phyloP scores from a whole-genome alignment of 64 coral and sea anemone genomes.

The Acropora yongei region DNA sequence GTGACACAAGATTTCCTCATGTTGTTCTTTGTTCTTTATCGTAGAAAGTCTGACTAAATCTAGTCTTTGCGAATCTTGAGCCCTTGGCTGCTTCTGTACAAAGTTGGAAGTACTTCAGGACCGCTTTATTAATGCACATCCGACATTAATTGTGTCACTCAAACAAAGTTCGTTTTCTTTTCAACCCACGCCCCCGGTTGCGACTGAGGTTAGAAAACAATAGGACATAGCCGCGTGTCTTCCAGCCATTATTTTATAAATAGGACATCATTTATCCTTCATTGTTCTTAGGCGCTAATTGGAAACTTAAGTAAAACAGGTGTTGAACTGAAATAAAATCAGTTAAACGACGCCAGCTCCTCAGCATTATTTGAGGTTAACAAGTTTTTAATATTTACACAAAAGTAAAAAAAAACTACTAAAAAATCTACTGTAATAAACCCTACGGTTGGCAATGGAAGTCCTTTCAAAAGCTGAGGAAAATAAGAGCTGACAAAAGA shows the following conservation, averaged over 20 bases:
- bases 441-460: no score
- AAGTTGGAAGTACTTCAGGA: no score
- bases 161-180: neutral
- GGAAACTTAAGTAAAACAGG: neutral
- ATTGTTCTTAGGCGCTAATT: constrained; percentile 28
- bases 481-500: neutral
- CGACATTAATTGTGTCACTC: neutral
- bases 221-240: constrained; percentile 1
- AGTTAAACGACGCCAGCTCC: neutral
- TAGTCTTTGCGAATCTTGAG: neutral
- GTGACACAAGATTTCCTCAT: neutral
- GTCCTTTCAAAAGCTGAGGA: neutral
- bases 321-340: neutral
- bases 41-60: neutral
- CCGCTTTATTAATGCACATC: constrained; percentile 3
- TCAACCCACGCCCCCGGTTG: neutral
- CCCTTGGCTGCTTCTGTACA: neutral
- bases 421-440: neutral
- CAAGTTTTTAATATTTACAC: neutral
- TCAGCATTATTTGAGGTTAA: neutral
- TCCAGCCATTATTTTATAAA: constrained; percentile 1
- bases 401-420: neutral
- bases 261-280: constrained; percentile 14
- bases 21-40: neutral
- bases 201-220: neutral